These are phyloP conservation scores for Rhyacichthys aspro DNA, from an alignment of 2,797 vertebrate genomes.

Conservation along the genomic window DNA sequence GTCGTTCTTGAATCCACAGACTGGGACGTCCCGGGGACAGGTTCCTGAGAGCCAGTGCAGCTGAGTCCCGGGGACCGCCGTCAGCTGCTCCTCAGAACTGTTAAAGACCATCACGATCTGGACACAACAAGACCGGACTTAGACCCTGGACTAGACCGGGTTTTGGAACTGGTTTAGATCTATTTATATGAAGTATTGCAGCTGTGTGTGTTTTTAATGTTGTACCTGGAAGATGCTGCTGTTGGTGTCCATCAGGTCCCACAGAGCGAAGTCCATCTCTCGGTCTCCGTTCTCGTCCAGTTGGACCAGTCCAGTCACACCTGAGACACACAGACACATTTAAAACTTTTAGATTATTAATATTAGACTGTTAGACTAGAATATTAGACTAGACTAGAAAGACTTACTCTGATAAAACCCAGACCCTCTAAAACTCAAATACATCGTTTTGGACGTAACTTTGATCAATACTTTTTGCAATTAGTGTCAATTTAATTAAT, in stretches of 20 bases:
- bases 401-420: too few relatives aligned
- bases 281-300: conserved; percentile 92
- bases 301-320: conserved; percentile 87
- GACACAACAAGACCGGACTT: neutral
- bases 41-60: conserved; percentile 84
- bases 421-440: too few relatives aligned
- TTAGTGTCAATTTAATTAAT: too few relatives aligned
- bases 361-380: too few relatives aligned
- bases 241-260: conserved; percentile 86
- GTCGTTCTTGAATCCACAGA: conserved; percentile 88
- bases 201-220: too few relatives aligned
- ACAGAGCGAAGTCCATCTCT: conserved; percentile 91
- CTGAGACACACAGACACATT: conserved; percentile 69
- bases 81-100: conserved; percentile 84
- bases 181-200: too few relatives aligned
- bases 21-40: conserved; percentile 83
- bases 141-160: too few relatives aligned
- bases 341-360: too few relatives aligned
- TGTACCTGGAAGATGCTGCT: conserved; percentile 82
- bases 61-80: conserved; percentile 62
- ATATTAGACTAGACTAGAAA: too few relatives aligned
- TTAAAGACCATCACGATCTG: conserved; percentile 88
- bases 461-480: too few relatives aligned
- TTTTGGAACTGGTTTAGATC: too few relatives aligned
- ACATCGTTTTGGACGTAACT: too few relatives aligned